These are phyloP conservation scores for Papilio glaucus DNA, from an alignment of 1,140 invertebrate species.

Conservation along the genomic window DNA sequence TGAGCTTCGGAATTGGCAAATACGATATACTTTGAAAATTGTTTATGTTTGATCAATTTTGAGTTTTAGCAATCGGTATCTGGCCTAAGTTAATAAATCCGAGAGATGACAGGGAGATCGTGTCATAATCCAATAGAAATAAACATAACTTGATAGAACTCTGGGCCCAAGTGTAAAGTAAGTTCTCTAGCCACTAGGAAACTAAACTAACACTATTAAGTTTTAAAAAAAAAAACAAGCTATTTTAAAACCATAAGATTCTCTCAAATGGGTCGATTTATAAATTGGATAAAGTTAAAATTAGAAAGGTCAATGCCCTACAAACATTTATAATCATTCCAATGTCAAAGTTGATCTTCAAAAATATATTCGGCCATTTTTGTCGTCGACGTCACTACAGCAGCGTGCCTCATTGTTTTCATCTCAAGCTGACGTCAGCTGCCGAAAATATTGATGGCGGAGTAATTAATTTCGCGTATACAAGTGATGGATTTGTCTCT, in stretches of 20 bases:
- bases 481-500: not conserved
- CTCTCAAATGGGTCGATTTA: not conserved
- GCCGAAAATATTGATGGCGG: conserved; percentile 10
- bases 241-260: conserved; percentile 1
- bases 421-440: not conserved
- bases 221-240: not conserved
- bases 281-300: not conserved
- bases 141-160: too few species aligned
- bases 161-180: too few species aligned
- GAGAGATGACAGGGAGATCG: too few species aligned
- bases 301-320: conserved; percentile 15
- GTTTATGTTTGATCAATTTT: too few species aligned
- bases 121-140: too few species aligned
- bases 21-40: not conserved
- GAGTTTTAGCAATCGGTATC: too few species aligned
- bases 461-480: conserved; percentile 21
- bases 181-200: too few species aligned
- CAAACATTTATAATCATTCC: not conserved
- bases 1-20: conserved; percentile 1
- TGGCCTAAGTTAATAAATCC: too few species aligned
- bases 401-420: not conserved
- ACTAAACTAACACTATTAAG: too few species aligned
- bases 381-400: not conserved
- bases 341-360: conserved; percentile 22
- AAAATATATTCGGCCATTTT: not conserved